Conservation (phyloP, 2,888 invertebrate genomes). For the Zhengitettix transpicula region DNA sequence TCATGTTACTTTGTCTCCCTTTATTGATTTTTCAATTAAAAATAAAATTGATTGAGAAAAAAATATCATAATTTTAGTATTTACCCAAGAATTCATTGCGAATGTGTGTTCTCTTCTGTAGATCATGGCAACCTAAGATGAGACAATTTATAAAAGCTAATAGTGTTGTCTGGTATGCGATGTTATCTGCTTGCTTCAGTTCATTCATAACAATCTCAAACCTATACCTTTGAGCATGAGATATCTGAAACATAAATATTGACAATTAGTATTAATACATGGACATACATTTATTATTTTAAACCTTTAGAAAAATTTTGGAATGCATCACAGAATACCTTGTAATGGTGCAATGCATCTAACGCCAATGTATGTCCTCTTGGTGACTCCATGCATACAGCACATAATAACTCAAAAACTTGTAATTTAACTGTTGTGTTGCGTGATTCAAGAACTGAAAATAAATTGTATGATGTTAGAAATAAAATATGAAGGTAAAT, state of each 20-base stretch:
- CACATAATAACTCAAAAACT: slow-evolving; percentile 28
- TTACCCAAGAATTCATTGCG: slow-evolving; percentile 26
- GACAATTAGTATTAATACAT: neutral
- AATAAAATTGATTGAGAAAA: too few relatives aligned
- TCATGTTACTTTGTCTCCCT: too few relatives aligned
- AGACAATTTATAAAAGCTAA: slow-evolving; percentile 28
- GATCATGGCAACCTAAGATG: slow-evolving; percentile 22
- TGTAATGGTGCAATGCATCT: slow-evolving; percentile 24
- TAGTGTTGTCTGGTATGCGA: slow-evolving; percentile 24
- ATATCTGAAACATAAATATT: slow-evolving; percentile 1
- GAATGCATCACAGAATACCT: slow-evolving; percentile 18
- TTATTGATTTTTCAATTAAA: too few relatives aligned
- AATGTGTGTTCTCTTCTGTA: slow-evolving; percentile 20
- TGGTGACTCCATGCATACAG: slow-evolving; percentile 25
- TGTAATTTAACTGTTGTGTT: slow-evolving; percentile 29
- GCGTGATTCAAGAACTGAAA: slow-evolving; percentile 25
- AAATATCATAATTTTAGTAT: too few relatives aligned
- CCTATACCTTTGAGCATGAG: slow-evolving; percentile 22
- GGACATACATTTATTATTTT: too few relatives aligned
- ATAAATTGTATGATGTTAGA: neutral
- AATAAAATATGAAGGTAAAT: neutral
- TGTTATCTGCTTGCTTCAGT: slow-evolving; percentile 22
- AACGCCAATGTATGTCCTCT: slow-evolving; percentile 24
- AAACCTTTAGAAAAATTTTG: neutral
- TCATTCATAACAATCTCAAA: slow-evolving; percentile 25